Base-by-base conservation (phyloP, 2,888 invertebrate species). In the Tricholauxania praeusta region DNA sequence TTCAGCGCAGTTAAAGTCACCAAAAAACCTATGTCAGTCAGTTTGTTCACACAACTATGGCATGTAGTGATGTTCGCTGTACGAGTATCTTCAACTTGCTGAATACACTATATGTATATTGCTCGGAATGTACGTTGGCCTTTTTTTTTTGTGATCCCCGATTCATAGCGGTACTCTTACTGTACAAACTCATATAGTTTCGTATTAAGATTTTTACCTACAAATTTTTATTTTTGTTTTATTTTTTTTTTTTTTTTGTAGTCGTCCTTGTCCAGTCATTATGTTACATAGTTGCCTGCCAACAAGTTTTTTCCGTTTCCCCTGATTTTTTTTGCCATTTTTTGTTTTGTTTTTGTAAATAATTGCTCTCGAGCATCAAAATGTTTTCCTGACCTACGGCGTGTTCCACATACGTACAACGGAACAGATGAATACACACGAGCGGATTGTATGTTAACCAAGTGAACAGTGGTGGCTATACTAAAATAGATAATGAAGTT, bases 331-430 rank as follows among this genome's bases (percentile, higher is more conserved):
- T 53, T 59, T 59, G 28, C 59, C n/a, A 15, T 48, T 66, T 39
- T 48, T 28, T 28, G 59, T 59, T 49, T 66, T 59, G 48, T 68
- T 59, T 68, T 59, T 49, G 59, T 48, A 48, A 48, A 49, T 68
- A 59, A 59, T 59, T 68, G 59, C 68, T 66, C 17, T 17, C 32
- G 65, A 66, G 65, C 65, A 32, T 32, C 53, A 52, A 66, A 52
- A 52, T 39, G 1, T 39, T 39, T 39, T 39, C 7, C 10, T 39
- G 39, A 39, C 39, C 39, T 39, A 39, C 39, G 10, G 39, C 7
- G 39, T 39, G 10, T 39, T 39, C 10, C 39, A 39, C 7, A 39
- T 39, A 39, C 10, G 39, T 39, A 39, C 6, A 39, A 10, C 39
- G 39, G 10, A 39, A 10, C 39, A 39, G 10, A 39, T 0, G 39